A percentile compares a stretch with the other conserved stretches of the same genome.
Evolutionary conservation across 2,888 invertebrate genomes (phyloP).

Genomic region (Pseudococcus longispinus): DNA sequence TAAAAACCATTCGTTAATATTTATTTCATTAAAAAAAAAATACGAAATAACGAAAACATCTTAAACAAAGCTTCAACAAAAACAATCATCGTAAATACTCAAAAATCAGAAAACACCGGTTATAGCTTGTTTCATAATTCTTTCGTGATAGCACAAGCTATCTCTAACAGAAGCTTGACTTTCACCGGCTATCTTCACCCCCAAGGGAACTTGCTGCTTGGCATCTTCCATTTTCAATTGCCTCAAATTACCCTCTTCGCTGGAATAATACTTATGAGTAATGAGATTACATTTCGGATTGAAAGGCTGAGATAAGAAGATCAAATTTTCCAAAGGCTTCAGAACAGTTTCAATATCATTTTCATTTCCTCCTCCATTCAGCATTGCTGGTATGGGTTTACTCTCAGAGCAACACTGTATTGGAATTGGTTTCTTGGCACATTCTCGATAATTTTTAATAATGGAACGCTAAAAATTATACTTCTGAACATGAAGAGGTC

Average conservation of each 20-base stretch:
- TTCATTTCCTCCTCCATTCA: background rate
- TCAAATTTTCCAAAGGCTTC: background rate
- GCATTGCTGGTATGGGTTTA: background rate
- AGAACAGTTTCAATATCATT: background rate
- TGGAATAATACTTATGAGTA: background rate
- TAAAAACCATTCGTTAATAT: background rate
- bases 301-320: background rate
- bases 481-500: too few species aligned
- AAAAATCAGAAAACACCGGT: conserved; percentile 38
- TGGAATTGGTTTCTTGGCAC: background rate
- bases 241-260: background rate
- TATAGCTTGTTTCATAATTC: conserved; percentile 51
- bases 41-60: background rate
- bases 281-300: background rate
- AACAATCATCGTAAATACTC: background rate
- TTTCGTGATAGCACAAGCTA: conserved; percentile 36
- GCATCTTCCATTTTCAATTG: background rate
- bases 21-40: background rate
- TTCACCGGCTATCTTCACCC: background rate
- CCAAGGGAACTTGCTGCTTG: background rate
- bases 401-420: background rate
- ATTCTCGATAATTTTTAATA: background rate
- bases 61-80: background rate
- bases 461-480: background rate
- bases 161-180: background rate